Percentiles rank a stretch among this genome's conserved stretches.
Conservation (phyloP, 1,140 invertebrate genomes). For the Drosophila prosaltans region DNA sequence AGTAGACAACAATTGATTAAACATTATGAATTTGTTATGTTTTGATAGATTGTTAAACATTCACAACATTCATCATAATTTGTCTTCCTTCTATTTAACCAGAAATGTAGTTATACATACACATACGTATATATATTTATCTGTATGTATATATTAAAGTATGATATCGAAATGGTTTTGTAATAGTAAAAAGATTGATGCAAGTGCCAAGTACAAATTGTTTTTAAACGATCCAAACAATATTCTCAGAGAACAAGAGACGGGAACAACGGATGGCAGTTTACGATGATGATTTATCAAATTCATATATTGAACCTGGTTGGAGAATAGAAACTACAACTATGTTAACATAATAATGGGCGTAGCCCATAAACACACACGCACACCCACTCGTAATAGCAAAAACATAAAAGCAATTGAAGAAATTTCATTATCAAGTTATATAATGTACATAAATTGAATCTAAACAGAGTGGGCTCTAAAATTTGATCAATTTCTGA, state of each 20-base stretch:
- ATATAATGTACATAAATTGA: too few relatives aligned
- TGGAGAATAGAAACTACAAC: not conserved
- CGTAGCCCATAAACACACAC: not conserved
- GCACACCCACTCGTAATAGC: too few relatives aligned
- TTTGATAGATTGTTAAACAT: constrained; percentile 23
- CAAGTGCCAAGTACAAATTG: constrained; percentile 19
- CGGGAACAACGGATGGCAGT: not conserved
- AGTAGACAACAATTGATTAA: constrained; percentile 20
- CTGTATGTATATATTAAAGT: not conserved
- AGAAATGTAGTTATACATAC: not conserved
- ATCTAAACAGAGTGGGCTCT: too few relatives aligned
- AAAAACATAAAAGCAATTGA: too few relatives aligned
- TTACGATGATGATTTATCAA: constrained; percentile 1
- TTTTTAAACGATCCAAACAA: constrained; percentile 16
- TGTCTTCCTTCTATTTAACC: constrained; percentile 21
- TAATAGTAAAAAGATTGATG: constrained; percentile 17
- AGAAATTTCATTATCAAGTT: too few relatives aligned
- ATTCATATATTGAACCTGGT: not conserved
- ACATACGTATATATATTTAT: not conserved
- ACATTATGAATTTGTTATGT: constrained; percentile 19
- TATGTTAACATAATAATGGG: constrained; percentile 12
- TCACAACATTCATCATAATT: constrained; percentile 17
- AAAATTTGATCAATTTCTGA: too few relatives aligned
- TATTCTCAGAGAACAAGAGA: not conserved
- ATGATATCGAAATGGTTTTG: not conserved